Evolutionary conservation across 30 jellyfish, hydroid and myxozoan species (phyloP).

Genomic region (Pseudorhiza aurosa): DNA sequence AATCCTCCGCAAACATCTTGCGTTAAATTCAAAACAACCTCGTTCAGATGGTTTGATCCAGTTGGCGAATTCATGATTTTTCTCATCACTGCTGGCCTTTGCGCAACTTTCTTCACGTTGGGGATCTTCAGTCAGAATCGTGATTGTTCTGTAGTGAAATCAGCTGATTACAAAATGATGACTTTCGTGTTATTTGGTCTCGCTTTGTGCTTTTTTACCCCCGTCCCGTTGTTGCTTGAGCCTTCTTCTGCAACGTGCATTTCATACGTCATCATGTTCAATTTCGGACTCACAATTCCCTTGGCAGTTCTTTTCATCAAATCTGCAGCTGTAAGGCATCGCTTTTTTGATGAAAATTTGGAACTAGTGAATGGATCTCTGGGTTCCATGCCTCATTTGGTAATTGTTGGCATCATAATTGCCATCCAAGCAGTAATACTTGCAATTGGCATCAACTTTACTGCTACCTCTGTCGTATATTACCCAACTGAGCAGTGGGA

Average conservation of each 20-base stretch:
- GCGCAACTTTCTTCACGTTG: slow-evolving; percentile 75
- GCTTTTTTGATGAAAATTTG: slow-evolving; percentile 72
- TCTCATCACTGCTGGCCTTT: slow-evolving; percentile 82
- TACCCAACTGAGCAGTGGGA: slow-evolving; percentile 81
- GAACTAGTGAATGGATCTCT: slow-evolving; percentile 49
- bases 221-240: slow-evolving; percentile 78
- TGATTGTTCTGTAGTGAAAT: slow-evolving; percentile 77
- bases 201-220: slow-evolving; percentile 68
- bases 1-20: slow-evolving; percentile 80
- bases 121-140: slow-evolving; percentile 92
- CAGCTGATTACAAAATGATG: slow-evolving; percentile 73
- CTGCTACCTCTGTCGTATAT: slow-evolving; percentile 32
- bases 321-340: slow-evolving; percentile 58
- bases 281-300: slow-evolving; percentile 79
- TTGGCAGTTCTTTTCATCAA: slow-evolving; percentile 79
- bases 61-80: slow-evolving; percentile 83
- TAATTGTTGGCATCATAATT: slow-evolving; percentile 19
- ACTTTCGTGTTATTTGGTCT: slow-evolving; percentile 73
- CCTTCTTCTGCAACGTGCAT: slow-evolving; percentile 75
- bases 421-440: slow-evolving; percentile 68
- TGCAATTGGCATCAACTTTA: slow-evolving; percentile 39
- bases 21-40: slow-evolving; percentile 42
- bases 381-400: slow-evolving; percentile 78
- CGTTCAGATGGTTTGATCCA: slow-evolving; percentile 88
- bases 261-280: slow-evolving; percentile 73